Evolutionary conservation across 1,140 invertebrate genomes (phyloP), one percentile per base, ranked within the genome.

Genomic region (Conus ventricosus): DNA sequence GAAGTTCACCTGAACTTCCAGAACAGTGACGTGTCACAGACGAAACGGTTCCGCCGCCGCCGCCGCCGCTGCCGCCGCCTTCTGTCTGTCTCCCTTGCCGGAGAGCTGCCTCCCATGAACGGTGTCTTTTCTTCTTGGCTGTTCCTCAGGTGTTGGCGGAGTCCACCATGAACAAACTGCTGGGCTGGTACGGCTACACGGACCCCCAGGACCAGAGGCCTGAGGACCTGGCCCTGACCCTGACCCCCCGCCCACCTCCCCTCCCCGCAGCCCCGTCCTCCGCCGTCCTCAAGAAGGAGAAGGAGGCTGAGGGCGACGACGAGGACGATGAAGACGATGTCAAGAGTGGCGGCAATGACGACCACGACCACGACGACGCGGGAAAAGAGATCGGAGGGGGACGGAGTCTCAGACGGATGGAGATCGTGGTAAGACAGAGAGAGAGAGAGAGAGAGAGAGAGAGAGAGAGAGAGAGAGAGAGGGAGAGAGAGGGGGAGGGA

Each of bases 161-260:
- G 92, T 97, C 97, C 60, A 97, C 97, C 13, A 98, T 98, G 97
- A 98, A 98, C 92, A 97, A 98, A 93, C 95, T 98, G 86, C 95
- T 98, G 13, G 97, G 98, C 71, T 98, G 97, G 97, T 98, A 98
- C 94, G 98, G 98, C 0, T 98, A 98, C 93, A 97, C 97, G 89
- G 97, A 97, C 90, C 97, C 97, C 92, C 96, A 97, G 78, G 78
- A n/a, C 13, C 1, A n/a, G 25, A 88, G 89, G 94, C 67, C 82
- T 95, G 13, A 94, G 95, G 53, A 90, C 95, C 13, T 88, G 11
- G 11, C 78, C 25, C n/a, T 27, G 11, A 80, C 78, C 25, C n/a
- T 27, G 11, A 80, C 25, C 51, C 23, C 25, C 51, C 25, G 11
- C 25, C 93, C 13, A 91, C 91, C 20, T 92, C 91, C 84, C 87